A percentile compares a stretch with the other conserved stretches of the same genome.
Evolutionary conservation across 1,140 invertebrate genomes (phyloP).

Genomic region (Papilio glaucus): DNA sequence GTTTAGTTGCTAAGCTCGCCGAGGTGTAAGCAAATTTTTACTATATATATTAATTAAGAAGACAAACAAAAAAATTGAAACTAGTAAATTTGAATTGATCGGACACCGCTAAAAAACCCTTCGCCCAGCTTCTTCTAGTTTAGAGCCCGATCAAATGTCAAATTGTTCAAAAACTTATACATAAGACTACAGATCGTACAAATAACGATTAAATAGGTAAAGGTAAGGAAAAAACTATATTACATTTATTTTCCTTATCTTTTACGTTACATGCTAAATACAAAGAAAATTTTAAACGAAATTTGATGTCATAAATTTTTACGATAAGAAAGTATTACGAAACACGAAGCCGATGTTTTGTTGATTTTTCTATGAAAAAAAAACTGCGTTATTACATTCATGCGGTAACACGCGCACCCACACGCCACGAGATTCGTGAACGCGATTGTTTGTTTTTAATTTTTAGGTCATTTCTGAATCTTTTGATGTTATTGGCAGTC

Average conservation of each 20-base stretch:
- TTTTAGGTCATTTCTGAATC: slow-evolving; percentile 14
- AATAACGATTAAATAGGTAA: neutral
- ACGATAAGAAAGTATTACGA: slow-evolving; percentile 21
- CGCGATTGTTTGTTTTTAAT: neutral
- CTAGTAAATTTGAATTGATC: neutral
- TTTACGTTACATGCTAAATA: neutral
- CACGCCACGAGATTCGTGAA: neutral
- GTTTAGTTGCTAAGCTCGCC: no score
- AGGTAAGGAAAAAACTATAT: neutral
- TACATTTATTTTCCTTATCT: slow-evolving; percentile 9
- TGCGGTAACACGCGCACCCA: slow-evolving; percentile 23
- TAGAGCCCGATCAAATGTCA: neutral
- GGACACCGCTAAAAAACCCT: neutral
- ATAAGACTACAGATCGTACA: neutral
- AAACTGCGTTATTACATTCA: slow-evolving; percentile 1
- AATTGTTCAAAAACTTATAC: neutral
- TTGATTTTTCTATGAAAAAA: slow-evolving; percentile 15
- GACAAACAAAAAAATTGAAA: slow-evolving; percentile 10
- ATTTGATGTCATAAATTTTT: slow-evolving; percentile 12
- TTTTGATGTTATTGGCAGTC: slow-evolving; percentile 15
- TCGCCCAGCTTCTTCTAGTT: neutral
- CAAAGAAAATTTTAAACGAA: slow-evolving; percentile 7
- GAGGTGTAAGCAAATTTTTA: no score
- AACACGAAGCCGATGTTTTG: slow-evolving; percentile 16
- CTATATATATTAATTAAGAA: no score